Conservation (phyloP, 1,140 invertebrate genomes). For the Cyrtorhinus lividipennis region DNA sequence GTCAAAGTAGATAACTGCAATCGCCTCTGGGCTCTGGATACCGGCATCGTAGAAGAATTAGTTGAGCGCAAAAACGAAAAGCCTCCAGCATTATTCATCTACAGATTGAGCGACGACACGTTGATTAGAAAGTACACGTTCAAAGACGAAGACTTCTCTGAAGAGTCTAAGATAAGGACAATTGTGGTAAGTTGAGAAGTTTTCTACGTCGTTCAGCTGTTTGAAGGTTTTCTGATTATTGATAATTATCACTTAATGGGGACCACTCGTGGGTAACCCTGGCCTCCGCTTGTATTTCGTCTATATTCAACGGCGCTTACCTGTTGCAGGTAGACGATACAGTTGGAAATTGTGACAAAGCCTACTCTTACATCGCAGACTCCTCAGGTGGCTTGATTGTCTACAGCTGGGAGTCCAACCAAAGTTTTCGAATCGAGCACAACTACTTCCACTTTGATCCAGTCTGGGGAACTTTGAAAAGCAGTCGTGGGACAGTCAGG, state of each 20-base stretch:
- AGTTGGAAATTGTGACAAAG: slow-evolving; percentile 48
- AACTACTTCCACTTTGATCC: slow-evolving; percentile 71
- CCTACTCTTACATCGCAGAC: slow-evolving; percentile 58
- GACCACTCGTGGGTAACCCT: too few relatives aligned
- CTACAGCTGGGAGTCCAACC: slow-evolving; percentile 51
- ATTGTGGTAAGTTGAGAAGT: too few relatives aligned
- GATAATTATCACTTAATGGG: too few relatives aligned
- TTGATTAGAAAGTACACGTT: slow-evolving; percentile 44
- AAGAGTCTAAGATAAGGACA: slow-evolving; percentile 35
- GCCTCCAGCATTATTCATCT: slow-evolving; percentile 47
- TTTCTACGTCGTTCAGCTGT: too few relatives aligned
- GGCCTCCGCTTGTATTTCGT: too few relatives aligned
- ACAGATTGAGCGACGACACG: slow-evolving; percentile 51
- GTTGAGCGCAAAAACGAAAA: slow-evolving; percentile 39
- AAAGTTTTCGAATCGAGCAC: slow-evolving; percentile 56
- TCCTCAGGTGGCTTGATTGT: slow-evolving; percentile 54
- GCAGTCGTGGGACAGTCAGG: slow-evolving; percentile 51
- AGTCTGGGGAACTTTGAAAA: slow-evolving; percentile 46
- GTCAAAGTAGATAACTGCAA: slow-evolving; percentile 47
- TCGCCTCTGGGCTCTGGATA: slow-evolving; percentile 60
- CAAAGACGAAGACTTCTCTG: slow-evolving; percentile 43
- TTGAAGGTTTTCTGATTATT: slow-evolving; percentile 37
- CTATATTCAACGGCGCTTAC: too few relatives aligned
- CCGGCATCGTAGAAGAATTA: slow-evolving; percentile 44
- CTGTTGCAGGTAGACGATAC: slow-evolving; percentile 56